phyloP scores from a whole-genome alignment of 2,888 invertebrate species.

The Agrypnus murinus region DNA sequence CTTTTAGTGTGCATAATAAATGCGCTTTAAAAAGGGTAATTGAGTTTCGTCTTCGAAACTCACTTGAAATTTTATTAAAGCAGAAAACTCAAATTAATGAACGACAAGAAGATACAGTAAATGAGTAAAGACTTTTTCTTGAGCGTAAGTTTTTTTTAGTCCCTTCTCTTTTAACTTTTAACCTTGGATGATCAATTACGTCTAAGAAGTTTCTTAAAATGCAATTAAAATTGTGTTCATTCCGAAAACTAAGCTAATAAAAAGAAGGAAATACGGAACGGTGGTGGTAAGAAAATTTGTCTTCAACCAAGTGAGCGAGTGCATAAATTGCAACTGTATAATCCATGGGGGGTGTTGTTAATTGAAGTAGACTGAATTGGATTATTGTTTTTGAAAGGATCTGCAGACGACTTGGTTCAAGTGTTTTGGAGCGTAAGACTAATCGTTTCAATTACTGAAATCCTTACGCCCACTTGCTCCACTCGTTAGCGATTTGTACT shows the following conservation, averaged over 20 bases:
- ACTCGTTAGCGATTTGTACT: slow-evolving; percentile 58
- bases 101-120: background rate
- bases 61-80: background rate
- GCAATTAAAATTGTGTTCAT: background rate
- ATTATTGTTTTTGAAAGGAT: slow-evolving; percentile 57
- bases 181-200: too few relatives aligned
- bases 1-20: too few relatives aligned
- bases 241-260: slow-evolving; percentile 17
- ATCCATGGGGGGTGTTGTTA: slow-evolving; percentile 49
- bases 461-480: slow-evolving; percentile 61
- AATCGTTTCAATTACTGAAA: slow-evolving; percentile 63
- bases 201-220: background rate
- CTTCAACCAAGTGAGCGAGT: slow-evolving; percentile 21
- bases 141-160: too few relatives aligned
- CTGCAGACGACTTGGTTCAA: slow-evolving; percentile 51
- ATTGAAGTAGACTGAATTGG: slow-evolving; percentile 54
- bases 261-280: slow-evolving; percentile 12
- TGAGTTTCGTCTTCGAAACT: background rate
- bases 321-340: slow-evolving; percentile 35
- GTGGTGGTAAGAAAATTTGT: slow-evolving; percentile 29
- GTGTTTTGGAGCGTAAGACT: slow-evolving; percentile 53
- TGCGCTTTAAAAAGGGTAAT: background rate
- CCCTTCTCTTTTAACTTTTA: too few relatives aligned
- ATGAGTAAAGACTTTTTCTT: too few relatives aligned
- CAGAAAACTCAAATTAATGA: background rate